Percentiles rank a stretch among this genome's conserved stretches.
phyloP scores from a whole-genome alignment of 2,797 vertebrate species.

The Microtus obscurus region DNA sequence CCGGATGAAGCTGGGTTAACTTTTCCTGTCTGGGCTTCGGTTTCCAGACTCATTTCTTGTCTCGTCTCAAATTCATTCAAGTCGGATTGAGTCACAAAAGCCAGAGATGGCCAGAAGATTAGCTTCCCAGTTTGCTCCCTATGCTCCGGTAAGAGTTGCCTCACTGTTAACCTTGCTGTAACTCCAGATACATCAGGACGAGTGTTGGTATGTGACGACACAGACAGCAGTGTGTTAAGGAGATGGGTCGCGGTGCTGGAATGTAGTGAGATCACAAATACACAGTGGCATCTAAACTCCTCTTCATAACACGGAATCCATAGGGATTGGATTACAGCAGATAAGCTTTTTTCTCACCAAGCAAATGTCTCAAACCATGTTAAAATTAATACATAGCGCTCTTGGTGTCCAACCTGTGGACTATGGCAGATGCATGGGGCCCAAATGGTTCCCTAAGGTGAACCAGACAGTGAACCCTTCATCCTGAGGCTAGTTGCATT shows the following conservation, averaged over 20 bases:
- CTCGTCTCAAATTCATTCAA: neutral
- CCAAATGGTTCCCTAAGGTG: neutral
- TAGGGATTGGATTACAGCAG: neutral
- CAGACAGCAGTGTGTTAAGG: neutral
- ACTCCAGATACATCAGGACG: conserved; percentile 42
- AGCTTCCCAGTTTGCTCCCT: conserved; percentile 24
- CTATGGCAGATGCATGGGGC: neutral
- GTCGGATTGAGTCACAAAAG: conserved; percentile 59
- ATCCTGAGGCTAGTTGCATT: neutral
- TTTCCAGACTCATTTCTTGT: conserved; percentile 51
- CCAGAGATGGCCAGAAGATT: conserved; percentile 28
- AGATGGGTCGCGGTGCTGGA: neutral
- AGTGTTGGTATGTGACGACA: neutral
- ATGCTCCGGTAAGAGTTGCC: conserved; percentile 53
- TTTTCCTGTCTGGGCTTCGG: conserved; percentile 21
- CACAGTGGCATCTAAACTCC: neutral
- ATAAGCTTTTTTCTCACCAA: neutral
- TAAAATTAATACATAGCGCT: too few relatives aligned
- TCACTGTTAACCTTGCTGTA: conserved; percentile 41
- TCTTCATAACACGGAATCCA: neutral
- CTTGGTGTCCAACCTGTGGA: neutral
- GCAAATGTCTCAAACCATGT: neutral
- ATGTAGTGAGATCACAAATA: neutral
- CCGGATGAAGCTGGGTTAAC: neutral
- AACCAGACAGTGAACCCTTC: neutral